phyloP scores from a whole-genome alignment of 2,888 invertebrate genomes.

The Drosophila pseudotakahashii region DNA sequence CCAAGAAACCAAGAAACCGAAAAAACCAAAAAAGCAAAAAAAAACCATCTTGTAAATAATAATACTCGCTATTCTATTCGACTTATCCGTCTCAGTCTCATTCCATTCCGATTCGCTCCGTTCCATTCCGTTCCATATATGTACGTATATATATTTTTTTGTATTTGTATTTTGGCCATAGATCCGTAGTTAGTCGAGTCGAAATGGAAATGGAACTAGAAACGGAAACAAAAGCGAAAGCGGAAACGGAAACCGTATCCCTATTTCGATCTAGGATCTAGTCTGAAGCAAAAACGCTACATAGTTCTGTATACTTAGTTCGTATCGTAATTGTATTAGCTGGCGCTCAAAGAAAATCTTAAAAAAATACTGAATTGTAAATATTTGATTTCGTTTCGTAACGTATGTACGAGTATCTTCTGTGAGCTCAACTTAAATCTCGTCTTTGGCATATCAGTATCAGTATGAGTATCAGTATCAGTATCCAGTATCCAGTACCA shows the following conservation, averaged over 20 bases:
- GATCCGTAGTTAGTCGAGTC: constrained; percentile 35
- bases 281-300: constrained; percentile 9
- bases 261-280: constrained; percentile 19
- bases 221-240: no score
- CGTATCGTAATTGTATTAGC: constrained; percentile 28
- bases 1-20: no score
- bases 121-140: constrained; percentile 9
- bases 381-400: constrained; percentile 23
- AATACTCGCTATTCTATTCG: constrained; percentile 5
- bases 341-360: constrained; percentile 24
- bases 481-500: constrained; percentile 1
- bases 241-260: constrained; percentile 9
- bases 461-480: no score
- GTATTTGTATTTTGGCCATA: constrained; percentile 29
- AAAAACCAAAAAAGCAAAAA: no score
- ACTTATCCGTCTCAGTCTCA: constrained; percentile 27
- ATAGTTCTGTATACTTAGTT: constrained; percentile 24
- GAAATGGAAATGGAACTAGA: not conserved
- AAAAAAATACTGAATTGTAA: constrained; percentile 6
- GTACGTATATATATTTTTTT: constrained; percentile 14
- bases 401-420: constrained; percentile 8
- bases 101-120: constrained; percentile 18
- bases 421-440: constrained; percentile 13
- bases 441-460: constrained; percentile 20
- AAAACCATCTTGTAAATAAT: constrained; percentile 32